A percentile compares a stretch with the other conserved stretches of the same genome.
Evolutionary conservation across 2,888 invertebrate genomes (phyloP).

Genomic region (Eurytoma adleriae): DNA sequence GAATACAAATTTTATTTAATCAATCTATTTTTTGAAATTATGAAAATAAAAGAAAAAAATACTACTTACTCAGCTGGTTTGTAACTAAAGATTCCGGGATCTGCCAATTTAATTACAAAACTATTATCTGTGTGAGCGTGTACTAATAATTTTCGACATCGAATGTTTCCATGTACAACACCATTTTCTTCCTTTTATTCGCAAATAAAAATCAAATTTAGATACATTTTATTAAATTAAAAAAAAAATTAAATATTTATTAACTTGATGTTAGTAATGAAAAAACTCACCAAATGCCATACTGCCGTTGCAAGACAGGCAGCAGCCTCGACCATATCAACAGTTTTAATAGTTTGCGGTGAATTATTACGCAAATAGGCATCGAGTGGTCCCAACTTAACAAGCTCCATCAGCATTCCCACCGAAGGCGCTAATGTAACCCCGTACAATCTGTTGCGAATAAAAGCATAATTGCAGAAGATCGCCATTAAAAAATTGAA

Average conservation of each 20-base stretch:
- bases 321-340: conserved; percentile 89
- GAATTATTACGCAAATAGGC: conserved; percentile 79
- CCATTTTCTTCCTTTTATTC: conserved; percentile 83
- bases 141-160: conserved; percentile 90
- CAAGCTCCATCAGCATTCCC: conserved; percentile 89
- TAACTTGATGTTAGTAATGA: conserved; percentile 3
- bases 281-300: conserved; percentile 85
- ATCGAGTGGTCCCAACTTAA: conserved; percentile 88
- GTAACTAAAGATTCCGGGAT: conserved; percentile 83
- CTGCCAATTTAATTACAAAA: conserved; percentile 88
- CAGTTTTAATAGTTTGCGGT: conserved; percentile 78
- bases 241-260: conserved; percentile 1
- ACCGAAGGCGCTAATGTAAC: conserved; percentile 86
- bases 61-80: conserved; percentile 79
- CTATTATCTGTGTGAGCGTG: conserved; percentile 82
- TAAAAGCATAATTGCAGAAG: not conserved
- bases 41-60: conserved; percentile 15
- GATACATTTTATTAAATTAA: conserved; percentile 1
- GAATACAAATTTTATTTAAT: conserved; percentile 33
- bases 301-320: conserved; percentile 89
- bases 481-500: not conserved
- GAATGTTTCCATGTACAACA: conserved; percentile 89
- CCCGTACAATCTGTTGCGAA: conserved; percentile 81
- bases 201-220: conserved; percentile 30
- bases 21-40: conserved; percentile 1